Base-by-base conservation (phyloP, 1,140 invertebrate genomes). In the Reticulitermes speratus region DNA sequence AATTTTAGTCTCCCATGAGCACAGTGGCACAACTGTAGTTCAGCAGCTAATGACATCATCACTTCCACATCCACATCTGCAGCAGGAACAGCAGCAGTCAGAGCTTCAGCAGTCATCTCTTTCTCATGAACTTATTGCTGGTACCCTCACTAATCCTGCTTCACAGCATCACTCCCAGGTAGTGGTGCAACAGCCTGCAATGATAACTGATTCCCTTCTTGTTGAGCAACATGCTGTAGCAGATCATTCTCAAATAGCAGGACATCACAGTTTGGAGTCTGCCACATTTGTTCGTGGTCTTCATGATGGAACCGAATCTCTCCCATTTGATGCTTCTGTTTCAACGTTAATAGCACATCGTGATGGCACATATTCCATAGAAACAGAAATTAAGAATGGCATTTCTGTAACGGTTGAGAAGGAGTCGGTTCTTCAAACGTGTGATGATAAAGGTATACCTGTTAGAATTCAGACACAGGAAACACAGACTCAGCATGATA, bases 311-410 rank as follows among this genome's bases (percentile, higher is more conserved):
- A 30, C 65, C 30, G 25, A 25, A 75, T 30, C 65, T 30, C 52
- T 30, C 30, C 30, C 84, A n/a, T 59, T 84, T 11, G 85, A 48
- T 38, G 82, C 59, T 75, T 44, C 55, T 82, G 44, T 32, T 86
- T n/a, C 85, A 19, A 82, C 14, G 12, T 38, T 86, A 45, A 86
- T 86, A 81, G 48, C 85, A 21, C 19, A 86, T 55, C 30, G 55
- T 25, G 55, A 86, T 86, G 85, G 85, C n/a, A 86, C 85, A 32
- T 44, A 45, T 65, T 59, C 85, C 25, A 45, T 75, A 23, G 44
- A 16, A 82, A 38, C 85, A 86, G 25, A 25, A 75, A 75, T 75
- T 75, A 75, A 52, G 0, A 16, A 25, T 75, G 65, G 7, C 12
- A 75, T 75, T n/a, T 75, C 65, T 30, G n/a, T 75, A 75, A n/a